Base-by-base conservation (phyloP, 2,888 invertebrate genomes). In the Drosophila multiciliata region DNA sequence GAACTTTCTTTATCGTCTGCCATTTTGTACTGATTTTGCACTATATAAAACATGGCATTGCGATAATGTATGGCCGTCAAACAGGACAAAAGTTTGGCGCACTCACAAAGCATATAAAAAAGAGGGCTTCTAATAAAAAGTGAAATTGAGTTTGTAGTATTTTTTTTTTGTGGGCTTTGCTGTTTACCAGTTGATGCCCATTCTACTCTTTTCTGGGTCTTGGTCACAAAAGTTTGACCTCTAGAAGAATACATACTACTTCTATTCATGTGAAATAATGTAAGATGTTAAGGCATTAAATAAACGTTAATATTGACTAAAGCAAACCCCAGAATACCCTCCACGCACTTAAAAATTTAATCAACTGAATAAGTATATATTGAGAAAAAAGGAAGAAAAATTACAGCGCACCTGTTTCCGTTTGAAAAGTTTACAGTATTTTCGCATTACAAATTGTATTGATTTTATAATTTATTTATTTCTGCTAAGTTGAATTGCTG, bases 381-480 rank as follows among this genome's bases (percentile, higher is more conserved):
- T 2, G 15, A 35, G 23, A 20, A 23, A 12, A 4, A 54, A 20
- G 15, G 9, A 29, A 35, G 32, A 20, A 15, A 57, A 66, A 33
- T 61, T 54, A 49, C 12, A 9, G 42, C 32, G 52, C 78, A 73
- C 73, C 74, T 78, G 78, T 78, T 73, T 62, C 48, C 52, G n/a
- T 5, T 17, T 38, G 55, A 29, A 26, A 11, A 38, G 50, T 26
- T 40, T 63, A 63, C 20, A 33, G 40, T 35, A 48, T 50, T 73
- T 60, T 52, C 58, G n/a, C 49, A 35, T 70, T 70, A 26, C n/a
- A 40, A 50, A 60, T 54, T 73, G 71, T 85, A 89, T 87, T 82
- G 87, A 87, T 87, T 87, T 87, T 83, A 83, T 87, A 89, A 87
- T 83, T 89, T 87, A 89, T 87, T 83, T 85, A 88, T 82, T 86